phyloP scores from a whole-genome alignment of 2,797 vertebrate species.

The Falco novaeseelandiae region DNA sequence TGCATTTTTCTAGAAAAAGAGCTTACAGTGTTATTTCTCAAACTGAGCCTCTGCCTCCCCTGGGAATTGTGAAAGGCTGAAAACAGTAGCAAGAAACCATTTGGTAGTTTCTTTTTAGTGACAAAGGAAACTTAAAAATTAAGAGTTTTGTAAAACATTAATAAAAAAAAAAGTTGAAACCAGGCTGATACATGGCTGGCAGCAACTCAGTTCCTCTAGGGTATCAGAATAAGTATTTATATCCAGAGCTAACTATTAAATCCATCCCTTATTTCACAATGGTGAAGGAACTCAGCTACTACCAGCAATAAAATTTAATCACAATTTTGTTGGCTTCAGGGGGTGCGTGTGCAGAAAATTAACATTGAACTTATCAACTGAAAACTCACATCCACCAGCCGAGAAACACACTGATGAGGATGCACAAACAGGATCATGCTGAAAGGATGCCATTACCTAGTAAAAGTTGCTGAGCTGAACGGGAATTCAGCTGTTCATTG shows the following conservation, averaged over 20 bases:
- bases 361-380: neutral
- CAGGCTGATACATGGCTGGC: neutral
- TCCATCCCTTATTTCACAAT: neutral
- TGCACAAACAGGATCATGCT: accelerated
- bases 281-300: neutral
- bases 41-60: neutral
- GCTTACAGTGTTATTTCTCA: neutral
- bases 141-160: neutral
- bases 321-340: neutral
- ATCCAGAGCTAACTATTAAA: neutral
- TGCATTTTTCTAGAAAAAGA: neutral
- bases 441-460: neutral
- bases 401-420: neutral
- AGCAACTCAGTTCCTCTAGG: neutral
- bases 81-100: constrained; percentile 28
- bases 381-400: neutral
- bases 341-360: too few species aligned
- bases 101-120: constrained; percentile 16
- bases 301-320: neutral
- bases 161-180: neutral
- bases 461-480: neutral
- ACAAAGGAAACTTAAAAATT: constrained; percentile 14
- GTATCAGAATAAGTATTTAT: neutral
- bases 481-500: neutral
- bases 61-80: constrained; percentile 25